Percentiles rank a stretch among this genome's conserved stretches.
These are phyloP conservation scores for Cryptomyrus ogoouensis DNA, from an alignment of 2,113 vertebrate species.

Conservation along the genomic window DNA sequence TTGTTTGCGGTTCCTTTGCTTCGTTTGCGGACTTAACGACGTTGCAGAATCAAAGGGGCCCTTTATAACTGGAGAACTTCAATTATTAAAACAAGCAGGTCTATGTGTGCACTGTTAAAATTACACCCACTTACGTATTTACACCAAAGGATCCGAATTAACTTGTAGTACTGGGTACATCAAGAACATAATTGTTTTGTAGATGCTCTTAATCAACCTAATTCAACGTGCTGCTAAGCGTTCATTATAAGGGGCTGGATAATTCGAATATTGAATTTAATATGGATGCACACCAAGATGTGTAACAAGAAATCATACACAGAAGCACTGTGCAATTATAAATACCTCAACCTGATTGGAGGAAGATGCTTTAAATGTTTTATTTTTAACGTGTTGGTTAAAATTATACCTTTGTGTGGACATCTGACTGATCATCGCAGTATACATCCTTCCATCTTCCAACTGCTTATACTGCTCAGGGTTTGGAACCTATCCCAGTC, in stretches of 20 bases:
- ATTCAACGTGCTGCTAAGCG: background rate
- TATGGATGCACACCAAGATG: background rate
- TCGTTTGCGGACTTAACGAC: conserved; percentile 9
- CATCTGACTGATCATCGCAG: background rate
- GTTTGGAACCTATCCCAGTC: background rate
- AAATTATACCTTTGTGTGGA: background rate
- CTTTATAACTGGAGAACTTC: conserved; percentile 14
- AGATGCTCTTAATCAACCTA: background rate
- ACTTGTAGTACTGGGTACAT: background rate
- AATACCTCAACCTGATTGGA: background rate
- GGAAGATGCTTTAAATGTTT: background rate
- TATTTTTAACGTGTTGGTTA: background rate
- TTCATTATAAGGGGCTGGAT: background rate
- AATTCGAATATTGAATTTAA: background rate
- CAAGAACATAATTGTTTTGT: conserved; percentile 8
- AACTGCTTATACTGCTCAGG: background rate
- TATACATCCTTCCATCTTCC: background rate
- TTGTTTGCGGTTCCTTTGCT: conserved; percentile 9
- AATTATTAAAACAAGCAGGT: conserved; percentile 9
- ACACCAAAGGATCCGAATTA: background rate
- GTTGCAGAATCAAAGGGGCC: conserved; percentile 13
- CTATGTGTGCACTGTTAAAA: background rate
- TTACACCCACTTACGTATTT: background rate
- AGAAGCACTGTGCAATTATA: background rate
- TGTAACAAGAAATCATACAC: background rate